phyloP scores from a whole-genome alignment of 2,797 vertebrate species.

The Choloepus didactylus region DNA sequence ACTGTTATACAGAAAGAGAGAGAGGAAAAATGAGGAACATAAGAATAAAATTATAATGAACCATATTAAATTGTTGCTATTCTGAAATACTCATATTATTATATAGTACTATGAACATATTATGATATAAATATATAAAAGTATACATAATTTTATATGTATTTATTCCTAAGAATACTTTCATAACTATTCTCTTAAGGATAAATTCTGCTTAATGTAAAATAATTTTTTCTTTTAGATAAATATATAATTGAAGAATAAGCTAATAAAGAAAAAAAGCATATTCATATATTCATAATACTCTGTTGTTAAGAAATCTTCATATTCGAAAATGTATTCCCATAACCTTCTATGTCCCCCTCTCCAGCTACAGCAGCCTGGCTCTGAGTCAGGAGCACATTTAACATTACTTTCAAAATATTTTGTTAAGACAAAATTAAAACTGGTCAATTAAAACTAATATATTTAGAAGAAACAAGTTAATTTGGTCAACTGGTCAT shows the following conservation, averaged over 20 bases:
- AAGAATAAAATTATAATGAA: slow-evolving; percentile 29
- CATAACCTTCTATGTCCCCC: neutral
- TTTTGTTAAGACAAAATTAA: slow-evolving; percentile 18
- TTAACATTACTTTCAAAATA: slow-evolving; percentile 13
- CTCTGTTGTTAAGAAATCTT: neutral
- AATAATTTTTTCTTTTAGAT: neutral
- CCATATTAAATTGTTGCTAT: neutral
- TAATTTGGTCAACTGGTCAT: neutral
- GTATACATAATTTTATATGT: neutral
- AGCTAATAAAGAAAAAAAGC: slow-evolving; percentile 4
- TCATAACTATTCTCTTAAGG: neutral
- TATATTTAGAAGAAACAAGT: neutral
- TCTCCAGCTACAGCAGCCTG: neutral
- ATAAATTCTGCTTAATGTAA: neutral
- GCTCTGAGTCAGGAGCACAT: neutral
- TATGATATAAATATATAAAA: neutral
- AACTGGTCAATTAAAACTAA: neutral
- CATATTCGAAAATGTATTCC: neutral
- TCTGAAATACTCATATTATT: neutral
- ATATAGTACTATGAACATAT: neutral
- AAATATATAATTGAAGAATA: neutral
- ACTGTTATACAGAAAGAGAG: neutral
- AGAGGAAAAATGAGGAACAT: neutral
- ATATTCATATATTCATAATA: neutral
- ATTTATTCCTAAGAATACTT: neutral